Evolutionary conservation across 92 coral and sea anemone species (phyloP).

Genomic region (Meandrina meandrites): DNA sequence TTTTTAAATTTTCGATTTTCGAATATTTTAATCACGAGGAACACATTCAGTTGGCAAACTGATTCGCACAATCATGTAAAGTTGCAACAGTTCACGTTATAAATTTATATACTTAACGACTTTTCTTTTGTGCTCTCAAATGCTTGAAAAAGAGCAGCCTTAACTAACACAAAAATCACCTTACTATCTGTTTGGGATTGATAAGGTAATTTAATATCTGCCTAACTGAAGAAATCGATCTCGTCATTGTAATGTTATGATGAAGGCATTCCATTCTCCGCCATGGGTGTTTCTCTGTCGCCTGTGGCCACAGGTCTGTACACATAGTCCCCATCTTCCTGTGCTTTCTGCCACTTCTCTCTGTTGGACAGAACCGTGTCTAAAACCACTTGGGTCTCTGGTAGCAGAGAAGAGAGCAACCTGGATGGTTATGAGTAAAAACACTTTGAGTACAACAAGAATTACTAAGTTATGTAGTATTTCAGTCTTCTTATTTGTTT

Average conservation of each 20-base stretch:
- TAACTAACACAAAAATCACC: background rate
- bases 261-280: conserved; percentile 22
- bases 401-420: conserved; percentile 55
- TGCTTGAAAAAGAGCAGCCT: background rate
- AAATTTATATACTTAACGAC: background rate
- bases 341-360: conserved; percentile 75
- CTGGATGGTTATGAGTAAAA: conserved; percentile 13
- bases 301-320: conserved; percentile 36
- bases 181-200: background rate
- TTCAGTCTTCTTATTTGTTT: no score
- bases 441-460: background rate
- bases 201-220: background rate
- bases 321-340: conserved; percentile 75
- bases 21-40: background rate
- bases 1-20: background rate
- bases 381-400: conserved; percentile 58
- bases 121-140: background rate
- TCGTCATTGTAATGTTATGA: background rate
- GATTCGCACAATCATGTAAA: background rate
- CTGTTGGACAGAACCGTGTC: conserved; percentile 66
- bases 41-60: background rate
- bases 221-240: background rate
- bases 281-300: conserved; percentile 9
- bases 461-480: no score
- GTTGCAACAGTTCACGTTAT: background rate